Evolutionary conservation across 2,113 vertebrate species (phyloP), one percentile per base, ranked within the genome.

Genomic region (Brevimyrus niger): DNA sequence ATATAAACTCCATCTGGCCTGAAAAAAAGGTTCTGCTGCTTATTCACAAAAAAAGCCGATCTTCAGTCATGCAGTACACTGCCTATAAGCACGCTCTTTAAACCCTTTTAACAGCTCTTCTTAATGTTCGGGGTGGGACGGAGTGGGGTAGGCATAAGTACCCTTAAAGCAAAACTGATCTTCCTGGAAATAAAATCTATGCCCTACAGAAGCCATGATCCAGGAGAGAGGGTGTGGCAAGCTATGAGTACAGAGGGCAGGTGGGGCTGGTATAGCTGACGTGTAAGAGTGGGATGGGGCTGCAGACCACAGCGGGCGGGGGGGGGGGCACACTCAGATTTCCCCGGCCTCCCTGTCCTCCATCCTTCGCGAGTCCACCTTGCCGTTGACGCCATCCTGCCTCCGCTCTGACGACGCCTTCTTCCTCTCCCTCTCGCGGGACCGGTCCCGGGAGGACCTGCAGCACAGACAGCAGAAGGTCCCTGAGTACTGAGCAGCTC

Each of bases 291-390:
- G 61, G 82, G 69, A 8, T 10, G 46, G n/a, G 44, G 19, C 50
- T 27, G 76, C 73, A 65, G 88, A 87, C 83, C 90, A 85, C 86
- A 84, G 89, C 51, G 80, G 23, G 21, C 21, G 21, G 2, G 58
- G 58, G 86, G 65, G 86, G 82, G 90, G 91, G 17, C 53, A 21
- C 92, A 91, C 91, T 98, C 94, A 98, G 94, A 98, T 96, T 95
- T 98, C 97, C 58, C 97, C 97, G 38, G 96, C 95, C 93, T 98
- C 97, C 95, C 97, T 96, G 94, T 98, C 97, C 76, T 98, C 97
- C 21, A 95, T 96, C 89, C 96, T 95, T 93, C 96, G 96, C 42
- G 95, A 95, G 89, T 96, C 95, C 1, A 96, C 94, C 94, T 97
- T 96, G 90, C 98, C 98, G 21, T 98, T 99, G 94, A 97, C 93